Evolutionary conservation across 2,797 vertebrate species (phyloP), one percentile per base, ranked within the genome.

Genomic region (Crenuchus spilurus): DNA sequence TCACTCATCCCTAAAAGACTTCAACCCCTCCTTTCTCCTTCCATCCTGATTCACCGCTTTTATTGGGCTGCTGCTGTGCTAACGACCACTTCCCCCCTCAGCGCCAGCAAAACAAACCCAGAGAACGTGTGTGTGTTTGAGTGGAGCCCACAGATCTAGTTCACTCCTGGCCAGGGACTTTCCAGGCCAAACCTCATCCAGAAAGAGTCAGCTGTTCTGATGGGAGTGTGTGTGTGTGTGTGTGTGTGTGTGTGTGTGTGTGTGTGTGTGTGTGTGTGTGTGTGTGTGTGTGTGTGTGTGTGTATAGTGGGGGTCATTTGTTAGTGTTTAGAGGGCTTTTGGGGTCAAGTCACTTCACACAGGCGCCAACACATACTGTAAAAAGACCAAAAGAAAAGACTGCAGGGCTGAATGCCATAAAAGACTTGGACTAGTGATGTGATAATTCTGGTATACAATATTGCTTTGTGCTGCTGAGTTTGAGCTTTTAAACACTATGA

Each of bases 131-230:
- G 75, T 63, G 69, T 52, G 62, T 69, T 61, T 48, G 66, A 68
- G 67, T 66, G 84, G 86, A 85, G 85, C 88, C 83, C 84, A 85
- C 84, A 76, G 84, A 83, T 83, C 86, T 82, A 89, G 84, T 83
- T 84, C 88, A n/a, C 41, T 81, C 55, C 61, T 85, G 85, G 89
- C 91, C 90, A 92, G 91, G 92, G 92, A 92, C 91, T 93, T 94
- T 93, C 92, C 92, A 92, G 78, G 82, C 81, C 73, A 68, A 86
- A 87, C 87, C 87, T 87, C 74, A 75, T 80, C 37, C 87, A 88
- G 85, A 37, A 64, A 72, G 80, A 88, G 83, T 90, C 90, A 91
- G 91, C 87, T 84, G 78, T 71, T 69, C 42, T 73, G 62, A 66
- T 46, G 31, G 18, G 9, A 49, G 24, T 7, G 26, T 54, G 51